Percentiles rank a stretch among this genome's conserved stretches.
Evolutionary conservation across 2,113 vertebrate genomes (phyloP).

Genomic region (Pluvianellus socialis): DNA sequence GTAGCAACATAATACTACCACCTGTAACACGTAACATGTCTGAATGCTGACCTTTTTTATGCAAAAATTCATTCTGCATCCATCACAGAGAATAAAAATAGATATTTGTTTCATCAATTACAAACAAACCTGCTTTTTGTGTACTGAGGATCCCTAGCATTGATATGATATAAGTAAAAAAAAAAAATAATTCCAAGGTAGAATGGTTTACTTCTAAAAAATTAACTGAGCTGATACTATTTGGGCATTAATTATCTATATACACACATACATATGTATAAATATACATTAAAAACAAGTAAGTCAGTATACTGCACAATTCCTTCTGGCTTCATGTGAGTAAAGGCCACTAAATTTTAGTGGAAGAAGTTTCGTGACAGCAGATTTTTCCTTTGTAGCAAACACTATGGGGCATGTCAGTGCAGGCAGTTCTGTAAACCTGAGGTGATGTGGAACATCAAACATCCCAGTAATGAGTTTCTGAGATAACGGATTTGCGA

Average conservation of each 20-base stretch:
- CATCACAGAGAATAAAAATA: neutral
- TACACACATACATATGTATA: neutral
- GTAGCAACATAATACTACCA: neutral
- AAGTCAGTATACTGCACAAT: neutral
- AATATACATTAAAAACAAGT: neutral
- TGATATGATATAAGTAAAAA: neutral
- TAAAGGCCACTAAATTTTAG: neutral
- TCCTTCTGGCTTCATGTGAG: neutral
- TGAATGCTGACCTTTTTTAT: neutral
- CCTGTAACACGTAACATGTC: neutral
- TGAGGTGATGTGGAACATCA: neutral
- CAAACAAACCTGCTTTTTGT: neutral
- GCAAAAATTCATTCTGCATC: neutral
- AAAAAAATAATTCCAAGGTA: neutral
- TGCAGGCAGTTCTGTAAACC: neutral
- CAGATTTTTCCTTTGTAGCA: neutral
- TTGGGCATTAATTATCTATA: neutral
- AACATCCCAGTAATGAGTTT: neutral
- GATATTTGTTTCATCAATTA: neutral
- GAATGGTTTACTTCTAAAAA: neutral
- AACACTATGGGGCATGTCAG: accelerated
- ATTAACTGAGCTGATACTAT: neutral
- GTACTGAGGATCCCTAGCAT: neutral
- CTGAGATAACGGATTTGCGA: neutral
- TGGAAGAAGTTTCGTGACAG: neutral